Percentiles rank a stretch among this genome's conserved stretches.
phyloP scores from a whole-genome alignment of 1,140 invertebrate species.

The Caligus rogercresseyi region DNA sequence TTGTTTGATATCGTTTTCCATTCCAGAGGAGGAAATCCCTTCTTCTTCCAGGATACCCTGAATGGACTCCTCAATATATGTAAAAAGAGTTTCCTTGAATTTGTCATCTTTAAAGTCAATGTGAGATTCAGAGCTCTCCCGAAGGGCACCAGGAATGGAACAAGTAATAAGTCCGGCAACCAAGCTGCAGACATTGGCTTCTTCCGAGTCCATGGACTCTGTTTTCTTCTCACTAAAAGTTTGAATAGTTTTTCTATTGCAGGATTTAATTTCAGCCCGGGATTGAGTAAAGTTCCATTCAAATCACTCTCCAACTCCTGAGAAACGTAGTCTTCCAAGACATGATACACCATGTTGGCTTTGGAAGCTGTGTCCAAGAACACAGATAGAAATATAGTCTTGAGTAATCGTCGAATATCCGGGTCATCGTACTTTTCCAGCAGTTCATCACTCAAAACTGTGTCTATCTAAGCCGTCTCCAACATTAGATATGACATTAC shows the following conservation, averaged over 20 bases:
- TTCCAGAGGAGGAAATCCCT: slow-evolving; percentile 21
- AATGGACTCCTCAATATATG: slow-evolving; percentile 21
- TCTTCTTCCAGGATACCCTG: slow-evolving; percentile 22
- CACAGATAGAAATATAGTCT: slow-evolving; percentile 9
- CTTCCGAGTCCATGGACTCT: slow-evolving; percentile 21
- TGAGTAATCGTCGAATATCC: slow-evolving; percentile 11
- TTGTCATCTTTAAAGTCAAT: slow-evolving; percentile 21
- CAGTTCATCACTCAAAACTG: slow-evolving; percentile 39
- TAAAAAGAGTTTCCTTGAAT: slow-evolving; percentile 12
- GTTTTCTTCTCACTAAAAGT: slow-evolving; percentile 2
- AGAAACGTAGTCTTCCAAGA: slow-evolving; percentile 7
- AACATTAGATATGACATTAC: slow-evolving; percentile 22
- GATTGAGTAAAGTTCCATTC: neutral
- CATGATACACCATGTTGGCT: neutral
- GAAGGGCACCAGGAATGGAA: slow-evolving; percentile 21
- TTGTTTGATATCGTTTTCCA: slow-evolving; percentile 22
- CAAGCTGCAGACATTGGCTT: slow-evolving; percentile 22
- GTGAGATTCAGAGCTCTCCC: slow-evolving; percentile 21
- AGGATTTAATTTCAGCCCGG: slow-evolving; percentile 17
- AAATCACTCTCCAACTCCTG: neutral
- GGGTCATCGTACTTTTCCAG: slow-evolving; percentile 33
- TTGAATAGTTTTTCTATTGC: slow-evolving; percentile 12
- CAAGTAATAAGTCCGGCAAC: slow-evolving; percentile 22
- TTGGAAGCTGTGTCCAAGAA: slow-evolving; percentile 7
- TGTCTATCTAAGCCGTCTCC: slow-evolving; percentile 39